Evolutionary conservation across 2,797 vertebrate genomes (phyloP).

Genomic region (Macrochelys suwanniensis): DNA sequence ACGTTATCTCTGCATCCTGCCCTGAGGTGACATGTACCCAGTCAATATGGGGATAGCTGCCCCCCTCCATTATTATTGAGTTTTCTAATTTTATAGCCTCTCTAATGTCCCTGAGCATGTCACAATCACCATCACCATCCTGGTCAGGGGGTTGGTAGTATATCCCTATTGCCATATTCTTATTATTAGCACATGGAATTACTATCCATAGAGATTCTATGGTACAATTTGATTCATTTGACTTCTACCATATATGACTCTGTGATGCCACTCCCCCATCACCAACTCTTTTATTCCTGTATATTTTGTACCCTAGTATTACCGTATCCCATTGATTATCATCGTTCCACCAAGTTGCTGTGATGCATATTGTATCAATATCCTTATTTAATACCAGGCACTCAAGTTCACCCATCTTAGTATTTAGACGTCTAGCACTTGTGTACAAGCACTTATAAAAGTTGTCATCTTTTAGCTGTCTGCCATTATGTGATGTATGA

Average conservation of each 20-base stretch:
- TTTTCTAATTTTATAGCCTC: too few relatives aligned
- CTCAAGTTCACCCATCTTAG: background rate
- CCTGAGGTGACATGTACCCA: too few relatives aligned
- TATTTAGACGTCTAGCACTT: background rate
- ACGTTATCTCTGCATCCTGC: background rate
- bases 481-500: background rate
- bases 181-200: too few relatives aligned
- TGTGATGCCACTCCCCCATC: background rate
- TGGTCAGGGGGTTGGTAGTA: background rate
- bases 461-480: background rate
- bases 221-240: background rate
- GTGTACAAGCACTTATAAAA: background rate
- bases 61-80: too few relatives aligned
- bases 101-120: background rate
- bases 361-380: background rate
- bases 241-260: background rate
- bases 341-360: background rate
- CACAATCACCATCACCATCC: background rate
- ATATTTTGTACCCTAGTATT: background rate
- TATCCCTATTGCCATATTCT: background rate
- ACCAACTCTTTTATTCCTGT: background rate
- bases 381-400: background rate
- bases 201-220: too few relatives aligned
- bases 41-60: too few relatives aligned
- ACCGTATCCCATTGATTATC: background rate